These are phyloP conservation scores for Coelopa pilipes DNA, from an alignment of 2,888 invertebrate genomes.

Conservation along the genomic window DNA sequence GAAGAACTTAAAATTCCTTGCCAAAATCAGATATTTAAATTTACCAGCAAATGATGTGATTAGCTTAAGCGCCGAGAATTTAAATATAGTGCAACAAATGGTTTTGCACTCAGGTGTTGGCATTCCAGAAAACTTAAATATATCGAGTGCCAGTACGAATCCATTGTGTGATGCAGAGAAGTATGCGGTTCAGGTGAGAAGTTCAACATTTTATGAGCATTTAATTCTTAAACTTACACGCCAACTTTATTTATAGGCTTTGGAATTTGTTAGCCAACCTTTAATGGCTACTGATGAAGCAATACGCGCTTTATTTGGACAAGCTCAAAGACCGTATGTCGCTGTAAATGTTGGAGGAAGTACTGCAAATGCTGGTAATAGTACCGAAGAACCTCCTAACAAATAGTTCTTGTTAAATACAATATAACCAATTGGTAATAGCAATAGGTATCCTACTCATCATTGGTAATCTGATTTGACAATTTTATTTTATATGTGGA, in stretches of 20 bases:
- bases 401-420: not conserved
- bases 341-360: not conserved
- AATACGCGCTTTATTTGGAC: conserved; percentile 63
- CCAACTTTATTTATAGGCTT: conserved; percentile 48
- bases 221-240: not conserved
- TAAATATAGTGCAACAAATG: conserved; percentile 66
- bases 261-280: conserved; percentile 63
- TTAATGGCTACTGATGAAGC: conserved; percentile 66
- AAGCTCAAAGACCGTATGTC: conserved; percentile 57
- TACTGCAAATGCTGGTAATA: not conserved
- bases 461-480: no score
- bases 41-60: conserved; percentile 63
- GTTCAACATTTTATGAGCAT: conserved; percentile 3
- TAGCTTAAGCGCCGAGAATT: conserved; percentile 63
- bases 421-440: no score
- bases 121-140: conserved; percentile 61
- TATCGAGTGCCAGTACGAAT: conserved; percentile 59
- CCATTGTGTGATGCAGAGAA: conserved; percentile 63
- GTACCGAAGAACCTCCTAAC: not conserved
- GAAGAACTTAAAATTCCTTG: conserved; percentile 64
- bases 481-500: no score
- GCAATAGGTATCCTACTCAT: no score
- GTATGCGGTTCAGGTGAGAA: conserved; percentile 60
- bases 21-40: conserved; percentile 63
- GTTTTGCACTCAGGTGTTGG: conserved; percentile 65